Percentiles rank a stretch among this genome's conserved stretches.
Evolutionary conservation across 2,888 invertebrate species (phyloP).

Genomic region (Myathropa florea): DNA sequence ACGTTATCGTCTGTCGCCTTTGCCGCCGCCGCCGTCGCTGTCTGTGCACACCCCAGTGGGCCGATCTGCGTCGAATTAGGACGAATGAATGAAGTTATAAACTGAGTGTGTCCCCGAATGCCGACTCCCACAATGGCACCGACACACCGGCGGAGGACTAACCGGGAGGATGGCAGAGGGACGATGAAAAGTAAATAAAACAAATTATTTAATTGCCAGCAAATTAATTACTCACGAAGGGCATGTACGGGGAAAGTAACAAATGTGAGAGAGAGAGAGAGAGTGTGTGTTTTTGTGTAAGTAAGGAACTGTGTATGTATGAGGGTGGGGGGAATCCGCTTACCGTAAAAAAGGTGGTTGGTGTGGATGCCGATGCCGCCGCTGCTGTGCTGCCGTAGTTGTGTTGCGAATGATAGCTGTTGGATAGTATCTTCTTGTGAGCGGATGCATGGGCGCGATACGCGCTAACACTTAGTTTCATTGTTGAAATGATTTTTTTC

Average conservation of each 20-base stretch:
- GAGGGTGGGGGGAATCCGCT: slow-evolving; percentile 9
- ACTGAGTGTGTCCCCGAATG: slow-evolving; percentile 11
- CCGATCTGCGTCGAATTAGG: background rate
- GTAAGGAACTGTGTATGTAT: background rate
- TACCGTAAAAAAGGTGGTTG: slow-evolving; percentile 77
- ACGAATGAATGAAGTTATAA: slow-evolving; percentile 29
- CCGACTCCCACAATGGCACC: background rate
- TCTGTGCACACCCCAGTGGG: background rate
- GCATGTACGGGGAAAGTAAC: slow-evolving; percentile 19
- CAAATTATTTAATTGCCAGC: slow-evolving; percentile 52
- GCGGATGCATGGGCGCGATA: slow-evolving; percentile 94
- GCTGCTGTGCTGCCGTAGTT: slow-evolving; percentile 89
- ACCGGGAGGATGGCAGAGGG: background rate
- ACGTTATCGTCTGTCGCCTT: background rate
- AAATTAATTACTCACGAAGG: slow-evolving; percentile 55
- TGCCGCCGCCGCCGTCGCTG: background rate
- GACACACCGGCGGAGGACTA: background rate
- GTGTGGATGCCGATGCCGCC: slow-evolving; percentile 84
- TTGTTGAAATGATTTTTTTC: slow-evolving; percentile 77
- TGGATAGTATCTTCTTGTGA: slow-evolving; percentile 92
- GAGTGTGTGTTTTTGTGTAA: too few relatives aligned
- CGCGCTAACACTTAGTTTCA: slow-evolving; percentile 94
- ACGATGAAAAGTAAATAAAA: slow-evolving; percentile 44
- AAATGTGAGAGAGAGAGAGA: background rate
- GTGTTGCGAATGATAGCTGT: slow-evolving; percentile 88